A percentile compares a stretch with the other conserved stretches of the same genome.
Evolutionary conservation across 2,888 invertebrate species (phyloP).

Genomic region (Xanthia icteritia): DNA sequence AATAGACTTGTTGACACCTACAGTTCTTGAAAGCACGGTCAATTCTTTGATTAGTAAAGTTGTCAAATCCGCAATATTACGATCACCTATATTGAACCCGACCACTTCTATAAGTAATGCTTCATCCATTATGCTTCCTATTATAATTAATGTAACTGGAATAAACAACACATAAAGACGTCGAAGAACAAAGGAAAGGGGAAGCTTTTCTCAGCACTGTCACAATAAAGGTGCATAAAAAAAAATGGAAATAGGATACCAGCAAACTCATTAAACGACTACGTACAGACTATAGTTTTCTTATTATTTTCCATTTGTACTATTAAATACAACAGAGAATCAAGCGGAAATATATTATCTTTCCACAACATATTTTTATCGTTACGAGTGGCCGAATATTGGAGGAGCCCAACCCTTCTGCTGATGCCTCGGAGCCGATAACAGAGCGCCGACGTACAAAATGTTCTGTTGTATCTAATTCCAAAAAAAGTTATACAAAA

Average conservation of each 20-base stretch:
- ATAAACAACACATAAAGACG: neutral
- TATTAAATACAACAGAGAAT: conserved; percentile 56
- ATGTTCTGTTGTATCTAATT: conserved; percentile 86
- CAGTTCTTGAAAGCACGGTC: neutral
- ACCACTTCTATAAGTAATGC: too few species aligned
- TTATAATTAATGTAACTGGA: too few species aligned
- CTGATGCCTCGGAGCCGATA: conserved; percentile 73
- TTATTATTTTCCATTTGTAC: conserved; percentile 19
- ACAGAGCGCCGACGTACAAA: conserved; percentile 84
- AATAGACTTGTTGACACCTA: neutral
- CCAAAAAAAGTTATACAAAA: conserved; percentile 74
- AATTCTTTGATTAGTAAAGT: neutral
- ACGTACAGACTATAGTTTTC: neutral
- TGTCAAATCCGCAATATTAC: neutral
- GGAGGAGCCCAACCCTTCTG: conserved; percentile 78
- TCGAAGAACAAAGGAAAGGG: neutral
- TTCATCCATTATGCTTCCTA: neutral
- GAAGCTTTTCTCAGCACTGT: too few species aligned
- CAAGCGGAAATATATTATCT: conserved; percentile 67
- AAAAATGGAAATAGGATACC: neutral
- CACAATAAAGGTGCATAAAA: neutral
- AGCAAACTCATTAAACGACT: neutral
- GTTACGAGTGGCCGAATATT: conserved; percentile 83
- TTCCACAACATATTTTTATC: conserved; percentile 69
- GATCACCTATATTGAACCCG: neutral